A percentile compares a stretch with the other conserved stretches of the same genome.
These are phyloP conservation scores for Chascanopsetta lugubris DNA, from an alignment of 2,113 vertebrate genomes.

Conservation along the genomic window DNA sequence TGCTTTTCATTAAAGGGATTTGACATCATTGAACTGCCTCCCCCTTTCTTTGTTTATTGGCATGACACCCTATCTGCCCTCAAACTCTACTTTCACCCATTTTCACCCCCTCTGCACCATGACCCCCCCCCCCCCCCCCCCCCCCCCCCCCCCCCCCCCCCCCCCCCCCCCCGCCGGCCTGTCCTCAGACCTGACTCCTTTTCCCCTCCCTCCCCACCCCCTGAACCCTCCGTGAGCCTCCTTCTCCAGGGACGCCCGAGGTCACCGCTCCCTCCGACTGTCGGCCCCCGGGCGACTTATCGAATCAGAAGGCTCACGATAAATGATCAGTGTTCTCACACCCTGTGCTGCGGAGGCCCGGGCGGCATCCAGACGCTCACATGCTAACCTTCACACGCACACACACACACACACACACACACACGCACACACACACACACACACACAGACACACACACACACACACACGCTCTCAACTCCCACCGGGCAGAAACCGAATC, in stretches of 20 bases:
- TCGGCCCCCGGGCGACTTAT: neutral
- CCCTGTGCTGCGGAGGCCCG: neutral
- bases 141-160: conserved; percentile 27
- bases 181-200: conserved; percentile 42
- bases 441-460: conserved; percentile 12
- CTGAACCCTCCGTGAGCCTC: conserved; percentile 41
- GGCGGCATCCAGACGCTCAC: conserved; percentile 27
- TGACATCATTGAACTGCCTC: conserved; percentile 36
- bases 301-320: conserved; percentile 25
- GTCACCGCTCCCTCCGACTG: neutral
- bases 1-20: conserved; percentile 59
- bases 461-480: conserved; percentile 11
- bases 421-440: conserved; percentile 7
- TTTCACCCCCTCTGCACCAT: conserved; percentile 41
- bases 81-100: conserved; percentile 56
- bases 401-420: conserved; percentile 9
- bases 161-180: conserved; percentile 20
- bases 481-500: conserved; percentile 57
- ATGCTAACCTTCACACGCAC: conserved; percentile 14
- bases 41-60: conserved; percentile 34
- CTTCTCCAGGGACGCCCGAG: conserved; percentile 19
- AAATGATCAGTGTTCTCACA: conserved; percentile 15
- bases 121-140: conserved; percentile 34
- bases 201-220: conserved; percentile 33
- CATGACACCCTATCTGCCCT: conserved; percentile 24